Percentiles rank a stretch among this genome's conserved stretches.
These are phyloP conservation scores for Selenia dentaria DNA, from an alignment of 2,888 invertebrate species.

Conservation along the genomic window DNA sequence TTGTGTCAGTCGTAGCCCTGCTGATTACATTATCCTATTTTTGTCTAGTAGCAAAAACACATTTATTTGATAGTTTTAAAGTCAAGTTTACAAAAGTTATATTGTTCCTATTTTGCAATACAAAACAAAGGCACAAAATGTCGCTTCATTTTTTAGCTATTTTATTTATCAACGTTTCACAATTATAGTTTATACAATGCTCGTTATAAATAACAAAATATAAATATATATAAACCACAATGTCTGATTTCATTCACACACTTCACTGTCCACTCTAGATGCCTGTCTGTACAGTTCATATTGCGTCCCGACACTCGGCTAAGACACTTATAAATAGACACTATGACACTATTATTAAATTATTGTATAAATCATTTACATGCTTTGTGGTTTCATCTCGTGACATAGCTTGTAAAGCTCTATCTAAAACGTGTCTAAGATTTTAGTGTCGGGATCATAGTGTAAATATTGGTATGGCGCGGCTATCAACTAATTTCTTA, in stretches of 20 bases:
- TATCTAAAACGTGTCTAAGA: no score
- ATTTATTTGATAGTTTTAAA: neutral
- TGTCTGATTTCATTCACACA: conserved; percentile 25
- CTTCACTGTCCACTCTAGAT: conserved; percentile 14
- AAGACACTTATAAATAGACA: conserved; percentile 3
- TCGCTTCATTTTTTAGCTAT: conserved; percentile 10
- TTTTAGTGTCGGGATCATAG: neutral
- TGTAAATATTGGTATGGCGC: neutral
- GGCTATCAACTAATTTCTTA: neutral
- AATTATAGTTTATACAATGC: conserved; percentile 5
- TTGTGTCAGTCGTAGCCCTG: no score
- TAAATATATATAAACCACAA: conserved; percentile 4
- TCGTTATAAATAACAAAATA: conserved; percentile 20
- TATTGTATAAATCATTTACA: no score
- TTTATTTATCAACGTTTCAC: conserved; percentile 11
- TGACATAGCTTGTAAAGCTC: no score
- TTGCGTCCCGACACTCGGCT: neutral
- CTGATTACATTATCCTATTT: conserved; percentile 1
- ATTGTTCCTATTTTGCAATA: conserved; percentile 26
- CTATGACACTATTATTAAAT: neutral
- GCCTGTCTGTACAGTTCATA: neutral
- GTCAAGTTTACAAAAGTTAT: conserved; percentile 6
- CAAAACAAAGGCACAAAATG: conserved; percentile 47
- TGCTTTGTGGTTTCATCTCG: no score
- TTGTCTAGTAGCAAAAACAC: conserved; percentile 2